Base-by-base conservation (phyloP, 2,113 vertebrate genomes). In the Plecturocebus donacophilus region DNA sequence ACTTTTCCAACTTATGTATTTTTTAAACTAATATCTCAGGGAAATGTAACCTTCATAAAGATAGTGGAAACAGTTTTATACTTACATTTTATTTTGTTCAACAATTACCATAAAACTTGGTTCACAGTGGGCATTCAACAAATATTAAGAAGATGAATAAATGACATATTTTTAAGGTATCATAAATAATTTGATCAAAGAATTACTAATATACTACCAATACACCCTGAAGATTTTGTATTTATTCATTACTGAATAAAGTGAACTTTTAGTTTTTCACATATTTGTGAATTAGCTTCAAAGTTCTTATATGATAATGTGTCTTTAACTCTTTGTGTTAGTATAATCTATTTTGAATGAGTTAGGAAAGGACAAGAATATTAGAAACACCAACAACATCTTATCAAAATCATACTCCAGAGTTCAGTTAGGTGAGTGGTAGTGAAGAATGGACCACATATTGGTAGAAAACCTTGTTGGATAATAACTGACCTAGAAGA, bases 301-400 rank as follows among this genome's bases (percentile, higher is more conserved):
- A 87, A 45, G 4, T 90, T 83, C 27, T 49, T 83, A 11, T 8
- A 23, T 32, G 27, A 47, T 40, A 76, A 64, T 42, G 12, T 80
- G 35, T 56, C 3, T n/a, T 91, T 64, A 42, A 20, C 56, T 3
- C 21, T 13, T 58, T 61, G 32, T 13, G 73, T 90, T 71, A 38
- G 56, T 84, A 85, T 81, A 87, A 68, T 45, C 25, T 91, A 47
- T 66, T 97, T 54, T 68, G 52, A 86, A 40, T 77, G 21, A 80
- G 1, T 27, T 25, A 87, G 3, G 35, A 88, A 87, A 93, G 12
- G 10, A 75, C 1, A 61, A 88, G 16, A 94, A 58, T 61, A 85
- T 47, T n/a, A 66, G 47, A 83, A 64, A 64, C 27, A 64, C 61
- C 61, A 64, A 6, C 12, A 64, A 64, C 27, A 14, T 32, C 16